Evolutionary conservation across 2,797 vertebrate genomes (phyloP).

Genomic region (Lacerta bilineata): DNA sequence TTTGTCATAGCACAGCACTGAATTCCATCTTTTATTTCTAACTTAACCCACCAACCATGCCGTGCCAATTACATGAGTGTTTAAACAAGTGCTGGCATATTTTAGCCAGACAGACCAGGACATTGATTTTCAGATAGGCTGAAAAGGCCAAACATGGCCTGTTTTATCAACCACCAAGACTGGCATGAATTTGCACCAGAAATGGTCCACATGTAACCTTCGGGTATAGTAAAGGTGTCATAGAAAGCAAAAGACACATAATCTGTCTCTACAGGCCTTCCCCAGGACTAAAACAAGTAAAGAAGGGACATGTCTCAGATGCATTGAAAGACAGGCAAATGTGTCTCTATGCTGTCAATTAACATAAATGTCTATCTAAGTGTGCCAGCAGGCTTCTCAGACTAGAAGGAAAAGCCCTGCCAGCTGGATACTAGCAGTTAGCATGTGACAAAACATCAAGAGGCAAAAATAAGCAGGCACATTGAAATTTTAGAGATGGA

Average conservation of each 20-base stretch:
- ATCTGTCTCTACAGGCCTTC: neutral
- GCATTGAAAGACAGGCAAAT: neutral
- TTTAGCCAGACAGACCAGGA: neutral
- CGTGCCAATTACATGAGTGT: neutral
- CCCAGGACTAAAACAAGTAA: neutral
- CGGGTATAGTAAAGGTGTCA: neutral
- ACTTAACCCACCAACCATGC: neutral
- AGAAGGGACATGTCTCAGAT: rapidly evolving
- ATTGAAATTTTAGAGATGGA: neutral
- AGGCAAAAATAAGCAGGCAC: rapidly evolving
- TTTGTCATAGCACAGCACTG: too few species aligned
- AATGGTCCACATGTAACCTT: neutral
- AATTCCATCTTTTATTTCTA: neutral
- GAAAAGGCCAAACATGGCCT: neutral
- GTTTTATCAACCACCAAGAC: neutral
- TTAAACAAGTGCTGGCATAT: neutral
- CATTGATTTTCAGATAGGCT: neutral
- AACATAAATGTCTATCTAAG: neutral
- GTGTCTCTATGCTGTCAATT: rapidly evolving
- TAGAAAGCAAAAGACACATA: neutral
- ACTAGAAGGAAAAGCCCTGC: rapidly evolving
- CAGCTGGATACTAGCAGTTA: rapidly evolving
- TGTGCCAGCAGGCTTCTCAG: neutral
- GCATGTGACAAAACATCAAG: rapidly evolving
- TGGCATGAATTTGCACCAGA: neutral